These are phyloP conservation scores for Aphaenogaster rudis DNA, from an alignment of 1,140 invertebrate species.

Conservation along the genomic window DNA sequence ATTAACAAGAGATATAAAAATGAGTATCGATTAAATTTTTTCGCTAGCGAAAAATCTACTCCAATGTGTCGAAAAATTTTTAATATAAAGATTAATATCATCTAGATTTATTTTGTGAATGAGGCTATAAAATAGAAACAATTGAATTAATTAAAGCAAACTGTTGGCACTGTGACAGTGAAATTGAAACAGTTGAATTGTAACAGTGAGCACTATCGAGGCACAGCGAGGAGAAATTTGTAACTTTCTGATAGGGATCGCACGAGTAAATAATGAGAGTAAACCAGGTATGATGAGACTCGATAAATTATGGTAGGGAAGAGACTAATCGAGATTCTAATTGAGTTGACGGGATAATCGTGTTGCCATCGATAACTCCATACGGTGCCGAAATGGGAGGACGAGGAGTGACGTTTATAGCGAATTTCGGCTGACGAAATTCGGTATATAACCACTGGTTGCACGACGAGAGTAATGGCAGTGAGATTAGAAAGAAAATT, in stretches of 20 bases:
- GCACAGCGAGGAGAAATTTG: neutral
- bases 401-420: neutral
- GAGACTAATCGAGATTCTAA: slow-evolving; percentile 72
- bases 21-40: neutral
- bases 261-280: neutral
- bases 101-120: neutral
- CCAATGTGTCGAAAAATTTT: neutral
- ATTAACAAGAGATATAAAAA: neutral
- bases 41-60: neutral
- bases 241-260: neutral
- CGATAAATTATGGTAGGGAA: neutral
- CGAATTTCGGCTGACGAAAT: neutral
- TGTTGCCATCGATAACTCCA: slow-evolving; percentile 64
- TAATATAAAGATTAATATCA: neutral
- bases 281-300: neutral
- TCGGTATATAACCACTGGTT: slow-evolving; percentile 1
- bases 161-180: neutral
- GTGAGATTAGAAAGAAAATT: slow-evolving; percentile 19
- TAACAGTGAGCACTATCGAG: neutral
- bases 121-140: neutral
- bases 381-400: neutral
- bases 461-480: neutral
- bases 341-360: slow-evolving; percentile 68
- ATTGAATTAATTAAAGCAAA: neutral
- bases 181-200: too few relatives aligned